Conservation (phyloP, 2,888 invertebrate genomes). For the Caenorhabditis doughertyi region DNA sequence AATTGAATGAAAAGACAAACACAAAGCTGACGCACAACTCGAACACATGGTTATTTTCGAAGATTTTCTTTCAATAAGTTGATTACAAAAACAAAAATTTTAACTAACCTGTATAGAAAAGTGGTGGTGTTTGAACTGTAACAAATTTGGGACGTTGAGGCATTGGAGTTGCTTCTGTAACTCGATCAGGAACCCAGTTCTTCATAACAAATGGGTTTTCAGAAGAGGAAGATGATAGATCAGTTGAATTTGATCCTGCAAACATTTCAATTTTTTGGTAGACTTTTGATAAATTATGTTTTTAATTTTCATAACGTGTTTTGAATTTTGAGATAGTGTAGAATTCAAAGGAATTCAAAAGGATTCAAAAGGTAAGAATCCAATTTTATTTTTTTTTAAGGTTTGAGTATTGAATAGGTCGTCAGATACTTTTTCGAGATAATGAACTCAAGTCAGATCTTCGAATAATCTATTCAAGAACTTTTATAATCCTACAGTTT, state of each 20-base stretch:
- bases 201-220: conserved; percentile 74
- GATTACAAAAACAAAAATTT: background rate
- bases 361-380: too few species aligned
- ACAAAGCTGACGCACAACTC: background rate
- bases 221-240: background rate
- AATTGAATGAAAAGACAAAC: background rate
- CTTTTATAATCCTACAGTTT: background rate
- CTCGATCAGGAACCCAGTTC: conserved; percentile 60
- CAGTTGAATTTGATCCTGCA: conserved; percentile 19
- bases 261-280: background rate
- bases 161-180: conserved; percentile 24
- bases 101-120: conserved; percentile 63
- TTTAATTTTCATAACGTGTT: too few species aligned
- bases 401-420: too few species aligned
- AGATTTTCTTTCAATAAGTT: background rate
- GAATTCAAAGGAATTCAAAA: too few species aligned
- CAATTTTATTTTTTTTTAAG: too few species aligned
- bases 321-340: too few species aligned
- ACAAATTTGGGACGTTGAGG: conserved; percentile 28
- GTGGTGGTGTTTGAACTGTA: conserved; percentile 53
- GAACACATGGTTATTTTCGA: background rate
- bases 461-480: too few species aligned
- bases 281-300: too few species aligned
- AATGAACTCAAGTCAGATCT: too few species aligned
- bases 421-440: too few species aligned